Evolutionary conservation across 2,888 invertebrate species (phyloP), one percentile per base, ranked within the genome.

Genomic region (Perithous albicinctus): DNA sequence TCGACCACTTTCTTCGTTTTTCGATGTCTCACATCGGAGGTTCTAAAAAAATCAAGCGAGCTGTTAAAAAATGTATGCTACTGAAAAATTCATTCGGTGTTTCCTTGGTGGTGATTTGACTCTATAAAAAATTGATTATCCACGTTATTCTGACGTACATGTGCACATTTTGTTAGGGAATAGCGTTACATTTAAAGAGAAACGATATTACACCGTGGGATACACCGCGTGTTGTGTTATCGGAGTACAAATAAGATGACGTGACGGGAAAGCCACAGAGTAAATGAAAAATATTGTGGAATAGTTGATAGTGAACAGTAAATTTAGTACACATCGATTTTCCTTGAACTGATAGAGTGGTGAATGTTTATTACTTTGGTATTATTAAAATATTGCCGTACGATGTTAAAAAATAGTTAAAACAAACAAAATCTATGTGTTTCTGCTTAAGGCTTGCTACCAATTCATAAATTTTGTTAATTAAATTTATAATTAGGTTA

Each of bases 201-300:
- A 48, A 69, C n/a, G 26, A 38, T 10, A 48, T 29, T 46, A 43
- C 63, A 38, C 76, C 72, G 80, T 80, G 80, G 56, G 76, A 80
- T n/a, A 32, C 43, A 23, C 54, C 75, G 54, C 46, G 63, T 80
- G 79, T 26, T 26, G 35, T 70, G 69, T 80, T 80, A 76, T 80
- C 76, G 23, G 56, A 35, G 23, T 51, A 32, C 54, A 56, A 75
- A 70, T 64, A 54, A 80, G 26, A 43, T 32, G 15, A 43, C 56
- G 18, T 5, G 18, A 10, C 35, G 10, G 46, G 23, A 15, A 12
- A 43, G 35, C 20, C 67, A 32, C 29, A 8, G 61, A n/a, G 10
- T 43, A 26, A 72, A 78, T 66, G 29, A 41, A 38, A 66, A 61
- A 74, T 74, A 74, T 51, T 41, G 35, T 12, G 10, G 29, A 69